A percentile compares a stretch with the other conserved stretches of the same genome.
Evolutionary conservation across 2,797 vertebrate species (phyloP).

Genomic region (Taeniopygia guttata): DNA sequence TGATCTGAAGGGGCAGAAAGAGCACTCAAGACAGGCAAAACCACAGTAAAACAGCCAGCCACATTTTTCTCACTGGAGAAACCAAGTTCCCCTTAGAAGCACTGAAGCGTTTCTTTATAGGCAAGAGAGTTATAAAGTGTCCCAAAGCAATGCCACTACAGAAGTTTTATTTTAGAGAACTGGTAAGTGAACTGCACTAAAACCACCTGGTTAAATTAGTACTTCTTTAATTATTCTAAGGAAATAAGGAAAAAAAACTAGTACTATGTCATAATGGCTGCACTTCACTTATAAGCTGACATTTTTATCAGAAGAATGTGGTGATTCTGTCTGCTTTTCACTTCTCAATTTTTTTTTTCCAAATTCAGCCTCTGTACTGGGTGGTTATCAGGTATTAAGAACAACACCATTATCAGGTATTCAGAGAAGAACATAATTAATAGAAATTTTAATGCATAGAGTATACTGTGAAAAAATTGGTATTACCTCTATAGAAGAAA

Average conservation of each 20-base stretch:
- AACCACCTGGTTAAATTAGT: not conserved
- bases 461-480: not conserved
- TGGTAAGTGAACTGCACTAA: not conserved
- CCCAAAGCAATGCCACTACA: not conserved
- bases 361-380: not conserved
- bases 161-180: not conserved
- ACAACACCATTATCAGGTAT: not conserved
- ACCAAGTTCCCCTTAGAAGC: not conserved
- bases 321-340: not conserved
- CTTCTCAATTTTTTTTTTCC: not conserved
- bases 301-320: not conserved
- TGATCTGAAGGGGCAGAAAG: not conserved
- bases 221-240: not conserved
- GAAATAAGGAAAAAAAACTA: not conserved
- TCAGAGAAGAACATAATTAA: not conserved
- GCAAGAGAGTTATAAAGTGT: not conserved
- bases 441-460: not conserved
- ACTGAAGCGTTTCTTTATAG: not conserved
- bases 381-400: not conserved
- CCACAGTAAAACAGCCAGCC: not conserved
- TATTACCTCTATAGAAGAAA: not conserved
- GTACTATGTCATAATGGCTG: rapidly evolving
- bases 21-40: not conserved
- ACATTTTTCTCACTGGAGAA: not conserved
- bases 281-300: rapidly evolving